Base-by-base conservation (phyloP, 2,888 invertebrate species). In the Lasioglossum marginatum region DNA sequence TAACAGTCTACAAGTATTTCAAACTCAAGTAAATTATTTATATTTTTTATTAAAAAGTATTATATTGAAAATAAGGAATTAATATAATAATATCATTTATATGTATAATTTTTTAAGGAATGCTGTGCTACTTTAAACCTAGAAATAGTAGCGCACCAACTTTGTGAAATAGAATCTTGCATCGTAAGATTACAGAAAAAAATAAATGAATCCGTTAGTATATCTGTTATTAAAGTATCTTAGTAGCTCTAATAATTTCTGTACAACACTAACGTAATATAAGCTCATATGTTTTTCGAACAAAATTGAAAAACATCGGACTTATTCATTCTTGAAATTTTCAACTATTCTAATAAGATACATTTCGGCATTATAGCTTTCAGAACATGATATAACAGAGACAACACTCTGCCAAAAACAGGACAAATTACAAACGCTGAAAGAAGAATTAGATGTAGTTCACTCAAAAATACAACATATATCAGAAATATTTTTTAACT, bases 381-480 rank as follows among this genome's bases (percentile, higher is more conserved):
- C 89, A 74, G 92, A 93, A 60, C 93, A 93, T 77, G 91, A 92
- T 81, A 77, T 79, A 4, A 88, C 92, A 14, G 92, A 94, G 81
- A 90, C 91, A 27, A 90, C 87, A 6, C 92, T 93, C 74, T 83
- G 81, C 5, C 92, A 94, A 80, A 92, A 89, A 48, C 90, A 90
- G 72, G 84, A 91, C 71, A 91, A 89, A 70, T 87, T 95, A 16
- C 91, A 92, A 81, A 94, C 93, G 85, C 88, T 94, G 23, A 94
- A 95, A 83, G 89, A 87, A 75, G 93, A 95, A 91, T 75, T 94
- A 71, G 94, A 95, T 87, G 89, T 87, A 79, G 92, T 93, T 43
- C 93, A 94, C 60, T 92, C 92, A 27, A 93, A 92, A 87, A 94
- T 95, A 94, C 94, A 94, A 88, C 92, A 93, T 71, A 85, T 92